A percentile compares a stretch with the other conserved stretches of the same genome.
Conservation (phyloP, 2,888 invertebrate species). For the Melolontha melolontha region DNA sequence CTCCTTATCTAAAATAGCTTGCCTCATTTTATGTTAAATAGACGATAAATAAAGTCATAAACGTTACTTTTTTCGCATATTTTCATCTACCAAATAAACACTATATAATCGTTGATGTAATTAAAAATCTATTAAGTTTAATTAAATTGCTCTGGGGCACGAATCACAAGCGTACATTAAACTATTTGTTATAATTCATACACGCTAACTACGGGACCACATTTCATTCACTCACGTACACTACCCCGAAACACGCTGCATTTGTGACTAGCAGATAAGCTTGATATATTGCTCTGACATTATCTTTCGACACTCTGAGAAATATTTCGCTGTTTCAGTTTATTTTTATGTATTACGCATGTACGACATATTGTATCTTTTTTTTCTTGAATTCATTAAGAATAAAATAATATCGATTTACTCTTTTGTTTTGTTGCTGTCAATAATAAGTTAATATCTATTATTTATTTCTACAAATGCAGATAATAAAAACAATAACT, state of each 20-base stretch:
- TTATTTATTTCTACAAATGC: no score
- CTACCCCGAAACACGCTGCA: constrained; percentile 19
- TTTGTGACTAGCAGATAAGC: constrained; percentile 38
- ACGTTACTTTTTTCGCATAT: background rate
- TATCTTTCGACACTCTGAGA: constrained; percentile 48
- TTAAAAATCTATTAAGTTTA: constrained; percentile 44
- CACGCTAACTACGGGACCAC: constrained; percentile 24
- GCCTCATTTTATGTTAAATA: no score
- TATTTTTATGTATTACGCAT: constrained; percentile 24
- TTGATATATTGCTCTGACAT: constrained; percentile 41
- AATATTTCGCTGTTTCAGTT: constrained; percentile 40
- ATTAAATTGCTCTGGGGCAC: constrained; percentile 43
- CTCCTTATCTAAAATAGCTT: no score
- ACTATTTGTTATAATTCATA: constrained; percentile 35
- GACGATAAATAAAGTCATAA: constrained; percentile 21
- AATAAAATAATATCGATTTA: no score
- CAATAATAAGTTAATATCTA: no score
- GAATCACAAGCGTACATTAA: constrained; percentile 33
- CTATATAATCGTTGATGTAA: constrained; percentile 33
- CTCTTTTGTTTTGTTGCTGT: no score
- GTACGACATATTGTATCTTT: background rate
- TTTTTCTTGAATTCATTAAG: no score
- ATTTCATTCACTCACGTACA: constrained; percentile 16
- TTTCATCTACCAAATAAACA: constrained; percentile 16
- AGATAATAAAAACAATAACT: no score